A percentile compares a stretch with the other conserved stretches of the same genome.
These are phyloP conservation scores for Ophion slaviceki DNA, from an alignment of 2,888 invertebrate genomes.

Conservation along the genomic window DNA sequence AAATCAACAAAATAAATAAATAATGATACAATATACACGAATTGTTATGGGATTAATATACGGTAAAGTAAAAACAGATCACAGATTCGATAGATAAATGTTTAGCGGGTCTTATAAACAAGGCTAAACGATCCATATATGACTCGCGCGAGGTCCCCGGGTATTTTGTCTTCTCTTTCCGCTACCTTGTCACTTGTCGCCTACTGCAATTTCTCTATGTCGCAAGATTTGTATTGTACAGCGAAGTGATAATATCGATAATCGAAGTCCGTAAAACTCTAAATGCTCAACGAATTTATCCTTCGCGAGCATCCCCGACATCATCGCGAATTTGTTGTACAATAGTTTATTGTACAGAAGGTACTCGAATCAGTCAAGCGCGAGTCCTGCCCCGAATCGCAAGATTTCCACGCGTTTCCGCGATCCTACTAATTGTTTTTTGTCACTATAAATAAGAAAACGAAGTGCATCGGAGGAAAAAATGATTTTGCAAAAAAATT, in stretches of 20 bases:
- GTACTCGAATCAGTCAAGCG: slow-evolving; percentile 25
- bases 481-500: slow-evolving; percentile 16
- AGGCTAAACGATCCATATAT: slow-evolving; percentile 47
- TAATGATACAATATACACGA: slow-evolving; percentile 40
- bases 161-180: slow-evolving; percentile 17
- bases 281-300: slow-evolving; percentile 31
- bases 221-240: slow-evolving; percentile 37
- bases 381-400: background rate
- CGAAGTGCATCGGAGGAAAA: slow-evolving; percentile 10
- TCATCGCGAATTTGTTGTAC: slow-evolving; percentile 9
- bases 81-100: slow-evolving; percentile 65
- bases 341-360: slow-evolving; percentile 46
- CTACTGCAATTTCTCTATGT: slow-evolving; percentile 1
- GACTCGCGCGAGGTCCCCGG: slow-evolving; percentile 31
- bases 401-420: background rate
- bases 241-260: slow-evolving; percentile 43
- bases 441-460: slow-evolving; percentile 11
- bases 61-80: slow-evolving; percentile 64
- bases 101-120: slow-evolving; percentile 54
- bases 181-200: slow-evolving; percentile 12
- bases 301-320: slow-evolving; percentile 29
- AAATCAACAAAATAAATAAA: slow-evolving; percentile 53
- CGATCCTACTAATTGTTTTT: background rate
- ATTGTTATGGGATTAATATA: slow-evolving; percentile 42
- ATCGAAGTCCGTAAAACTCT: slow-evolving; percentile 37